Percentiles rank a stretch among this genome's conserved stretches.
Conservation (phyloP, 2,797 vertebrate species). For the Serranus cabrilla region DNA sequence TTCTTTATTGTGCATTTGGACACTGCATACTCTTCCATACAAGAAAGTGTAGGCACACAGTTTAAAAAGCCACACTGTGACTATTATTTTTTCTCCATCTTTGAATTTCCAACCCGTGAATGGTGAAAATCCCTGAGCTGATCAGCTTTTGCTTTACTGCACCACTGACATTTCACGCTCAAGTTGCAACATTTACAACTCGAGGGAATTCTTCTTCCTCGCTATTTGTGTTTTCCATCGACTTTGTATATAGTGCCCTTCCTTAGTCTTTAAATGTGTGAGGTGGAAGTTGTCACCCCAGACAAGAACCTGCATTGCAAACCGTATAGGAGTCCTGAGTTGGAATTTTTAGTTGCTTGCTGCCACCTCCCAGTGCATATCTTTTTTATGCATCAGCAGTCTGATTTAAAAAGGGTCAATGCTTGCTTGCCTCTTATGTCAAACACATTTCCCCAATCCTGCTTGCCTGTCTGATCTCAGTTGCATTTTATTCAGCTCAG, state of each 20-base stretch:
- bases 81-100: conserved; percentile 20
- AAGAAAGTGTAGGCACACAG: conserved; percentile 3
- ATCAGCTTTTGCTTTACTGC: conserved; percentile 31
- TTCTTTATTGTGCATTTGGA: neutral
- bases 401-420: conserved; percentile 75
- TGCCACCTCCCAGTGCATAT: conserved; percentile 53
- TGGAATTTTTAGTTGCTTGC: conserved; percentile 53
- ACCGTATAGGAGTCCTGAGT: conserved; percentile 38
- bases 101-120: conserved; percentile 17
- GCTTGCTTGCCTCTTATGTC: conserved; percentile 66
- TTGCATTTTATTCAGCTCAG: conserved; percentile 69
- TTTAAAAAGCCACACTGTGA: conserved; percentile 33
- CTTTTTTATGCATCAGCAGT: conserved; percentile 76
- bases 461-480: conserved; percentile 64
- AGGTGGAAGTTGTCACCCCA: conserved; percentile 20
- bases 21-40: neutral
- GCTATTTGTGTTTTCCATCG: neutral
- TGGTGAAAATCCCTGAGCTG: conserved; percentile 20
- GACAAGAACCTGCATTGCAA: conserved; percentile 52
- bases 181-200: conserved; percentile 19
- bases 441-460: conserved; percentile 66
- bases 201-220: neutral
- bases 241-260: conserved; percentile 9
- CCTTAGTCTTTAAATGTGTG: conserved; percentile 25
- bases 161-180: conserved; percentile 25